phyloP scores from a whole-genome alignment of 2,888 invertebrate genomes.

The Nemurella pictetii region DNA sequence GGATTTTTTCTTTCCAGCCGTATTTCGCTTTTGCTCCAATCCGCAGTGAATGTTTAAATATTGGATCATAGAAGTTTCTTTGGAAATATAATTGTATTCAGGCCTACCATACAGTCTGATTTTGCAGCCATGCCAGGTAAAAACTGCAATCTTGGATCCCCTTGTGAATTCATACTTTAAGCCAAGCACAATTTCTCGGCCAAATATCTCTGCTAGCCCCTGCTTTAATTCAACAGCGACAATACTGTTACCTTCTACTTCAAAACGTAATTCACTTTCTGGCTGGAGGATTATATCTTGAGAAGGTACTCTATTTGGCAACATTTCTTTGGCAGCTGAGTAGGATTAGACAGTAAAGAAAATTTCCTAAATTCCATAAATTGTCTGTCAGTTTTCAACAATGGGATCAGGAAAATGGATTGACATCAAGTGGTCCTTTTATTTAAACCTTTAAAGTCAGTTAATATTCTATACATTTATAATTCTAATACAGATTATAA shows the following conservation, averaged over 20 bases:
- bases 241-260: not conserved
- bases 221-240: not conserved
- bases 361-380: not conserved
- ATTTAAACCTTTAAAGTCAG: too few species aligned
- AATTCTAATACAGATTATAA: too few species aligned
- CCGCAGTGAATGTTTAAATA: not conserved
- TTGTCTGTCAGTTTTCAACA: not conserved
- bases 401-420: not conserved
- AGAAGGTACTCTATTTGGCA: not conserved
- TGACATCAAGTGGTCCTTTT: too few species aligned
- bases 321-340: not conserved
- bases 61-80: not conserved
- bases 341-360: not conserved
- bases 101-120: not conserved
- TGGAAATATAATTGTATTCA: not conserved
- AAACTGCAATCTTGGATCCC: slow-evolving; percentile 6
- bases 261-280: slow-evolving; percentile 5
- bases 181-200: not conserved
- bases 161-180: not conserved
- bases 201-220: slow-evolving; percentile 11
- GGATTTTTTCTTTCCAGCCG: not conserved
- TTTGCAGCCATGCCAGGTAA: slow-evolving; percentile 11
- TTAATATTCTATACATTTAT: too few species aligned
- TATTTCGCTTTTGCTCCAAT: not conserved
- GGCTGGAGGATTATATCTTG: not conserved